Base-by-base conservation (phyloP, 2,797 vertebrate species). In the Synanceia verrucosa region DNA sequence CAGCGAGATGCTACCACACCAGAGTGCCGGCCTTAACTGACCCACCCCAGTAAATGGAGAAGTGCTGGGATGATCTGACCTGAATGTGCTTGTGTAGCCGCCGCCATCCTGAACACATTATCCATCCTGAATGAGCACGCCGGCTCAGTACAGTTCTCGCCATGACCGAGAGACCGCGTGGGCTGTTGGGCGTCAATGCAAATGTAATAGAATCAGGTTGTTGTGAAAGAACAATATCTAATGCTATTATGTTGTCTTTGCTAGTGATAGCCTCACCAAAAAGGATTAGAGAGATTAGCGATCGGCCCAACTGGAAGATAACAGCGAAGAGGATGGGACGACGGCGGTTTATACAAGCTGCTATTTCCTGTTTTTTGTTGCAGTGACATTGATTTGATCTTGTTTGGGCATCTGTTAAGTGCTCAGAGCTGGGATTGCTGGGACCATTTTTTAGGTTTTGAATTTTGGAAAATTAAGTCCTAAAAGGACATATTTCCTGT, bases 231-330 rank as follows among this genome's bases (percentile, higher is more conserved):
- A 84, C 88, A 89, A 89, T 89, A 89, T 79, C 81, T 88, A 88
- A 92, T 91, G 81, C 76, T 78, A 85, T 91, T 92, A 86, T 85
- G 78, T 79, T 85, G 78, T 63, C 64, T 47, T 87, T 82, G 82
- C 61, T 81, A 70, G 79, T 43, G 57, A 83, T 85, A 87, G 76
- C 75, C 65, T 75, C 60, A 73, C 78, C 74, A 86, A 87, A 90
- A 88, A 74, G 85, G 87, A 93, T 91, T 89, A 89, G 66, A 56
- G 86, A 89, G 89, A 90, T 91, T 90, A 89, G 83, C 4, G 58
- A 91, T 86, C 61, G 78, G 79, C 73, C 69, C 74, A 70, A 86
- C 81, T 86, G 82, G 59, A 82, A 75, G 82, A 86, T 86, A 82
- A 84, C 70, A 81, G 58, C 65, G 74, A 61, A 39, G 37, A 31